Conservation (phyloP, 2,888 invertebrate genomes). For the Hololepta plana region DNA sequence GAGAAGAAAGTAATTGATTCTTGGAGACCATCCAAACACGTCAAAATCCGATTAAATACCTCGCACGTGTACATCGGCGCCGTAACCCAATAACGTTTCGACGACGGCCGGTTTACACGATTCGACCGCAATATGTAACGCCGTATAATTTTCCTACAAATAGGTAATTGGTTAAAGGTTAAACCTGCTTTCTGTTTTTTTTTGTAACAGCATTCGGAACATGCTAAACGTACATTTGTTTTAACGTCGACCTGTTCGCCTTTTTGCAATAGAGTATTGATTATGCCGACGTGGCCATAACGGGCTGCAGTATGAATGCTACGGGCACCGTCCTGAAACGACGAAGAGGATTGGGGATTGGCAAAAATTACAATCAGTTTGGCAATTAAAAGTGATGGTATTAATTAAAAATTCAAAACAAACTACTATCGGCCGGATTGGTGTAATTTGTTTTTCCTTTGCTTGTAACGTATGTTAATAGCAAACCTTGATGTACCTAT, state of each 20-base stretch:
- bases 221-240: constrained; percentile 58
- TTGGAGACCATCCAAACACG: constrained; percentile 1
- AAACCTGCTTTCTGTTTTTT: constrained; percentile 2
- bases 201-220: constrained; percentile 1
- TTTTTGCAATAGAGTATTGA: constrained; percentile 85
- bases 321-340: constrained; percentile 69
- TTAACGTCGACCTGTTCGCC: constrained; percentile 93
- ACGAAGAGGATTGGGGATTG: no score
- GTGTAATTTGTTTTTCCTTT: no score
- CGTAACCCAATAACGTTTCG: constrained; percentile 87
- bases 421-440: no score
- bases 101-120: constrained; percentile 87
- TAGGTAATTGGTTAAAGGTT: not conserved
- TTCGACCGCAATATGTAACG: constrained; percentile 93
- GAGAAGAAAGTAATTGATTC: constrained; percentile 5
- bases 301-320: constrained; percentile 96
- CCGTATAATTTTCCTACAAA: constrained; percentile 86
- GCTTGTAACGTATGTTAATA: no score
- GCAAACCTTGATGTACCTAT: no score
- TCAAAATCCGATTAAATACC: constrained; percentile 31
- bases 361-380: no score
- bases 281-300: constrained; percentile 93
- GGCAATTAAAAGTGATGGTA: no score
- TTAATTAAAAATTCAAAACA: no score
- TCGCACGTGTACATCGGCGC: constrained; percentile 91